Evolutionary conservation across 2,113 vertebrate genomes (phyloP), one percentile per base, ranked within the genome.

Genomic region (Eonycteris spelaea): DNA sequence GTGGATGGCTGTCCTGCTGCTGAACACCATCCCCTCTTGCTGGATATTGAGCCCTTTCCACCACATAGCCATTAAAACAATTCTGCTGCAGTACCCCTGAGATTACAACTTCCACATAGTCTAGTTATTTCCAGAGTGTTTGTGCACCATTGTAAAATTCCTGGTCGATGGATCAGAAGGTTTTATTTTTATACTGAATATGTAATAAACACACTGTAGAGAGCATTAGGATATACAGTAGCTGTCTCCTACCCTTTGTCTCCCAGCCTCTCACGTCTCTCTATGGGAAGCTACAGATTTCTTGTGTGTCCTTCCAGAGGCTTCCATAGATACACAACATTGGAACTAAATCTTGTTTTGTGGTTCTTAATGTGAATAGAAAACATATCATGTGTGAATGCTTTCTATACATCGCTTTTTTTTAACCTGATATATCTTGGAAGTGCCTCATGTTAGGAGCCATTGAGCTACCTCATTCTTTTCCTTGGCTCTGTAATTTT

Each of bases 391-490:
- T 2, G 43, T 48, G 43, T 15, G 77, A 28, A 8, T 7, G n/a
- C 10, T 21, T 28, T 45, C 3, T 0, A 3, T 5, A 22, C 45
- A 70, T 67, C 0, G 0, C 11, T 48, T 22, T 53, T 15, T 26
- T 59, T 40, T 8, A 38, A 10, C 43, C 2, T 16, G 14, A 2
- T 33, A 3, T 19, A 4, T 67, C 77, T n/a, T 4, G 3, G 12
- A 43, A 7, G 75, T 1, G 24, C 24, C 28, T 61, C 28, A 1
- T 3, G 1, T 7, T 10, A 16, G n/a, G 5, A 24, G 15, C 7
- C 5, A 14, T 15, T 0, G 12, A 33, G 15, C 43, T 4, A 0
- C 35, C 1, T 2, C 5, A 2, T 14, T 48, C 35, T 8, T 80
- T 12, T 3, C 15, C 79, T 28, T 0, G 7, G 35, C 48, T 51